Evolutionary conservation across 1,140 invertebrate genomes (phyloP).

Genomic region (Drosophila kepulauana): DNA sequence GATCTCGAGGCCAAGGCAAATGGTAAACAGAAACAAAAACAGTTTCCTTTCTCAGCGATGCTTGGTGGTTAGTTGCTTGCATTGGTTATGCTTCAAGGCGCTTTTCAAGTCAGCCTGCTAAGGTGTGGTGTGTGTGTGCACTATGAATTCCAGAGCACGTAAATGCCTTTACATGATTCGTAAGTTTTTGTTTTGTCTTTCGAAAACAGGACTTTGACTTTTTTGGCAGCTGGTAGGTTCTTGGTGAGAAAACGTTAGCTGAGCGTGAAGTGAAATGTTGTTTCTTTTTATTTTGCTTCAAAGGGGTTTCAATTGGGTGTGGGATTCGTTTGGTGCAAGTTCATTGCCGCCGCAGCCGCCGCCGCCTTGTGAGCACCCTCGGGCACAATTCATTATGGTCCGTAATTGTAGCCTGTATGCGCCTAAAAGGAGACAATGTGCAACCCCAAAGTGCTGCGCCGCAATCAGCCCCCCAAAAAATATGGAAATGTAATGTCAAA

Average conservation of each 20-base stretch:
- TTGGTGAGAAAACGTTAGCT: conserved; percentile 16
- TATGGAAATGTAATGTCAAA: conserved; percentile 18
- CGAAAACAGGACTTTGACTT: too few species aligned
- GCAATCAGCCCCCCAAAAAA: conserved; percentile 49
- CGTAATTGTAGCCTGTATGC: conserved; percentile 54
- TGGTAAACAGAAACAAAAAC: conserved; percentile 44
- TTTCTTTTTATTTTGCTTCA: neutral
- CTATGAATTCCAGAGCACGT: conserved; percentile 35
- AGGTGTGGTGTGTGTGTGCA: conserved; percentile 45
- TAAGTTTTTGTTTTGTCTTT: conserved; percentile 18
- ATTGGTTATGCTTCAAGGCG: conserved; percentile 75
- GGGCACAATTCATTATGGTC: conserved; percentile 72
- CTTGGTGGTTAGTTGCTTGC: conserved; percentile 30
- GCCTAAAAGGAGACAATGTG: conserved; percentile 50
- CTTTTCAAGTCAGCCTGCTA: conserved; percentile 27
- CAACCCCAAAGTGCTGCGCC: conserved; percentile 67
- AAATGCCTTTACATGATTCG: conserved; percentile 68
- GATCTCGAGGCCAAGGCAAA: conserved; percentile 51
- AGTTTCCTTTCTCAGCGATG: conserved; percentile 37
- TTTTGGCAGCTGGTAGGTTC: conserved; percentile 11
- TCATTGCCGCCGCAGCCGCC: conserved; percentile 71
- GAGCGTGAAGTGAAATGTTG: conserved; percentile 51
- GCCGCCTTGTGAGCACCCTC: conserved; percentile 54
- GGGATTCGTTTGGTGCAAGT: conserved; percentile 53
- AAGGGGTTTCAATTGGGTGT: conserved; percentile 27